Base-by-base conservation (phyloP, 2,113 vertebrate genomes). In the Paracanthobrama guichenoti region DNA sequence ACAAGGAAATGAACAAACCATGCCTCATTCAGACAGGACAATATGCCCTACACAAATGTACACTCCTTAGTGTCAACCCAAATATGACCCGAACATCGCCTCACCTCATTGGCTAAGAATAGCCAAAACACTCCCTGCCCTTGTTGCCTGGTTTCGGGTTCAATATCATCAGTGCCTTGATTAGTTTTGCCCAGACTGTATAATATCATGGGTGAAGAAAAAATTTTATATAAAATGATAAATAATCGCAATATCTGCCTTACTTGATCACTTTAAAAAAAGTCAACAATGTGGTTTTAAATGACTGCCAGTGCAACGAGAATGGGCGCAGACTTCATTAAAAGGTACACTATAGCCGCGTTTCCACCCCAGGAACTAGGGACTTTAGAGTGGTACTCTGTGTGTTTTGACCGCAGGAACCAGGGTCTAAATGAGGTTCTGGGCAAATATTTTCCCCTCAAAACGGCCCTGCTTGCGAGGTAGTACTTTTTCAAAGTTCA, bases 1-100 rank as follows among this genome's bases (percentile, higher is more conserved):
- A 42, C 26, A 24, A 67, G 74, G 50, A 78, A 35, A 78, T 42
- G 39, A 76, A 76, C 39, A 64, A 64, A 81, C 74, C 57, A 81
- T 80, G 44, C 35, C 66, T 71, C 72, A 82, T 66, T 50, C 60
- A 69, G 46, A 86, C 74, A 72, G 57, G 11, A 85, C 76, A 44
- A 71, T 79, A 42, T 31, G 42, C 11, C 59, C 53, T 11, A 31
- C 55, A 20, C 55, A 48, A 42, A 42, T 31, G 66, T 55, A 75
- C 24, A 26, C n/a, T 62, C 46, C 18, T 48, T 28, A 42, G 28
- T 8, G 11, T 42, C 48, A 69, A 71, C 46, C 48, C 81, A 64
- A 76, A 60, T 76, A 76, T 48, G 72, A 60, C 57, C 62, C 79
- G 55, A 66, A 69, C 44, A 1, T 26, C 13, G 39, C 76, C 16